A percentile compares a stretch with the other conserved stretches of the same genome.
phyloP scores from a whole-genome alignment of 2,888 invertebrate genomes.

The Dolichopus griseipennis region DNA sequence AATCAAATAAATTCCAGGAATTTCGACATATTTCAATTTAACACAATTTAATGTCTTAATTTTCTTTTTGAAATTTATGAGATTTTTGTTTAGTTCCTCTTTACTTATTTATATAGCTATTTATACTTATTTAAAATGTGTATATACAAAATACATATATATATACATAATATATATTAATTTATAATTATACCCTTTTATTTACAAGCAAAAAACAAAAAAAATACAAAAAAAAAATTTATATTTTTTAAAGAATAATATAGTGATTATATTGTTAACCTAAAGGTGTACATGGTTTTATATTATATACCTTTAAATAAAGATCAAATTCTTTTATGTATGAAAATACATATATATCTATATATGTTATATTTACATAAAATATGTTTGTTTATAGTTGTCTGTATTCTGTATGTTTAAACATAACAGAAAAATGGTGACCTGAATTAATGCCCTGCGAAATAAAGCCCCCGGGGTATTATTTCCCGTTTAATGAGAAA shows the following conservation, averaged over 20 bases:
- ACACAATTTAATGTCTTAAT: constrained; percentile 6
- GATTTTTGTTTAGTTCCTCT: not conserved
- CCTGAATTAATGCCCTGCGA: too few relatives aligned
- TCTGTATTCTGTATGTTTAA: too few relatives aligned
- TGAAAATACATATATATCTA: too few relatives aligned
- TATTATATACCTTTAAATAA: not conserved
- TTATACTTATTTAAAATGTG: not conserved
- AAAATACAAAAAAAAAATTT: not conserved
- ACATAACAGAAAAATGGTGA: too few relatives aligned
- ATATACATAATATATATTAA: not conserved
- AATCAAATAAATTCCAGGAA: not conserved
- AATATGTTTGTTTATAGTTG: too few relatives aligned
- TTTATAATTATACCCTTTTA: constrained; percentile 1
- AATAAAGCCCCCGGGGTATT: too few relatives aligned
- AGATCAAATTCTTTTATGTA: not conserved
- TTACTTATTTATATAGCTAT: not conserved
- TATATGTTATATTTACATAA: too few relatives aligned
- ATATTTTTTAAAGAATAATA: not conserved
- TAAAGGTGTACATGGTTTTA: not conserved
- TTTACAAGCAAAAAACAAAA: not conserved
- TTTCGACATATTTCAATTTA: constrained; percentile 5
- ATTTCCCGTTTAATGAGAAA: too few relatives aligned
- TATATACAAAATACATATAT: not conserved
- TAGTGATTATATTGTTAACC: not conserved
- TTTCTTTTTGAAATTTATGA: not conserved